A percentile compares a stretch with the other conserved stretches of the same genome.
These are phyloP conservation scores for Xestia sexstrigata DNA, from an alignment of 2,888 invertebrate genomes.

Conservation along the genomic window DNA sequence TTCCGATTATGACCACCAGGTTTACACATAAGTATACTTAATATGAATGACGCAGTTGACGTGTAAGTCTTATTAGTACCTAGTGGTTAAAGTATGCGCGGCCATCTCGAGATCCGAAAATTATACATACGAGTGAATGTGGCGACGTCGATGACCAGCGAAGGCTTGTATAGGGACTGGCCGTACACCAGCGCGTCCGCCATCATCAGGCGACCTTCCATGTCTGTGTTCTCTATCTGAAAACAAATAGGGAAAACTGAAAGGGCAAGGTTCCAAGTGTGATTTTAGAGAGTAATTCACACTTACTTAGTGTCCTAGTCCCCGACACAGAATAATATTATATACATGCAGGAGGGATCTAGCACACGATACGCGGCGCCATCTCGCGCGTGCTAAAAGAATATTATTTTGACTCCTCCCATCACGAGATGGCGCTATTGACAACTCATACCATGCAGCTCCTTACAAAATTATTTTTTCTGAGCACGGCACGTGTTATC, in stretches of 20 bases:
- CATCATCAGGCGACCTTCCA: constrained; percentile 94
- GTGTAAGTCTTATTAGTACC: no score
- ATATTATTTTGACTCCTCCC: background rate
- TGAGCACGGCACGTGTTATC: background rate
- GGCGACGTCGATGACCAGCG: constrained; percentile 93
- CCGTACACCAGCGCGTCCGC: constrained; percentile 96
- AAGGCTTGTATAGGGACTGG: constrained; percentile 89
- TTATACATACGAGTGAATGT: constrained; percentile 90
- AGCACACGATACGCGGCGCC: background rate
- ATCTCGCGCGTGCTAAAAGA: background rate
- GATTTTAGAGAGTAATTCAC: background rate
- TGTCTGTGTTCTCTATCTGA: constrained; percentile 94
- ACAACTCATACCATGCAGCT: no score
- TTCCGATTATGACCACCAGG: no score
- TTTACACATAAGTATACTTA: no score
- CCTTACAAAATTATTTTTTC: no score
- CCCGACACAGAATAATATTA: background rate
- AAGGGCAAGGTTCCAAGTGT: background rate
- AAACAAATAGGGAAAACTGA: constrained; percentile 3
- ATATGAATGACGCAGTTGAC: no score
- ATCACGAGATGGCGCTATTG: constrained; percentile 27
- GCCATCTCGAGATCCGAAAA: background rate
- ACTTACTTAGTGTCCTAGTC: no score
- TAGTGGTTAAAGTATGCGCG: background rate
- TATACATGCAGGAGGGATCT: background rate